Percentiles rank a stretch among this genome's conserved stretches.
Conservation (phyloP, 2,888 invertebrate genomes). For the Brenthis ino region DNA sequence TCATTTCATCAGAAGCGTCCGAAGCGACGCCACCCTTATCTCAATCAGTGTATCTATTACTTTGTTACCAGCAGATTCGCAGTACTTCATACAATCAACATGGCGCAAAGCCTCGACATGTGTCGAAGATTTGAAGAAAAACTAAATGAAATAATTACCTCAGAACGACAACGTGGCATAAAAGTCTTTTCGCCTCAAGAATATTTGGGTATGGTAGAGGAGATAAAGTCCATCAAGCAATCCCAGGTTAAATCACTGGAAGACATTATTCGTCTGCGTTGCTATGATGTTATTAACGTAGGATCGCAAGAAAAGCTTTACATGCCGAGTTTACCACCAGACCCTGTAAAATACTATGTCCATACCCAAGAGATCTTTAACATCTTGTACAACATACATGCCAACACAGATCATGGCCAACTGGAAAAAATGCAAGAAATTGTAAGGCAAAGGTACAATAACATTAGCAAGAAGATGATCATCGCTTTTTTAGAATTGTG, state of each 20-base stretch:
- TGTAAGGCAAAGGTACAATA: not conserved
- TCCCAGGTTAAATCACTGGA: too few relatives aligned
- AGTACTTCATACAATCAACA: too few relatives aligned
- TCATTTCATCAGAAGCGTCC: not conserved
- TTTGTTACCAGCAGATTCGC: too few relatives aligned
- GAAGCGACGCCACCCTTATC: too few relatives aligned
- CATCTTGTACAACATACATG: not conserved
- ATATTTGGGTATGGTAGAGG: too few relatives aligned
- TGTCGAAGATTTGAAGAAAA: too few relatives aligned
- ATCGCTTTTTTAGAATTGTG: not conserved
- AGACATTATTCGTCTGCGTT: not conserved
- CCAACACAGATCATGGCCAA: not conserved
- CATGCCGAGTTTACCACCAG: not conserved
- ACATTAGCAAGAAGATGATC: constrained; percentile 1
- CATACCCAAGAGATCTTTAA: constrained; percentile 4
- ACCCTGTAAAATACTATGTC: not conserved
- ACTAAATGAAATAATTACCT: too few relatives aligned
- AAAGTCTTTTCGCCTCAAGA: too few relatives aligned
- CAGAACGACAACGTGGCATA: too few relatives aligned
- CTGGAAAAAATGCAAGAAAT: not conserved
- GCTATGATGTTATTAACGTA: not conserved
- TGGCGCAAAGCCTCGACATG: too few relatives aligned
- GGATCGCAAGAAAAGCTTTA: not conserved
- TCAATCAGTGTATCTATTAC: too few relatives aligned
- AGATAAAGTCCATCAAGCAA: too few relatives aligned